Base-by-base conservation (phyloP, 2,888 invertebrate genomes). In the Ophion slaviceki region DNA sequence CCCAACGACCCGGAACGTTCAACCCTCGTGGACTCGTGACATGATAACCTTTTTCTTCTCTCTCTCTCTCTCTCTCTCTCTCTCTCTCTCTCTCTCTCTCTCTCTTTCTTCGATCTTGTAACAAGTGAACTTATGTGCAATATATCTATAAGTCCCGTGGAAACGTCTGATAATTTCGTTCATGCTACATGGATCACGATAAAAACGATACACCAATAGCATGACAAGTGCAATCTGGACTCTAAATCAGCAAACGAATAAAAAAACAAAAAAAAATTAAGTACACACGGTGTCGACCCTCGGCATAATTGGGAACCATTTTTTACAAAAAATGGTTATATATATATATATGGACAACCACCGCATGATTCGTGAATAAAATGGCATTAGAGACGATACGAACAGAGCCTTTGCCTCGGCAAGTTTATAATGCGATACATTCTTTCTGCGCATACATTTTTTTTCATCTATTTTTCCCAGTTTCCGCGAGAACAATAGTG, bases 1-100 rank as follows among this genome's bases (percentile, higher is more conserved):
- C 86, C 88, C 91, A 88, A 82, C 90, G 92, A 92, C 90, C 92
- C 92, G 89, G 87, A 87, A 88, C 89, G 90, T 87, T 80, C 70
- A 61, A 84, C 84, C 83, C 82, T 82, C 32, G 66, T 79, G 82
- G 82, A 80, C 80, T 76, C 84, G 80, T 79, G 85, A 85, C 79
- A 76, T 76, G 85, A 85, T 85, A 85, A 85, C 84, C 84, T 85
- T 85, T 84, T 64, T 78, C 70, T 28, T 76, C 40, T 72, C 20
- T 61, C 40, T 36, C 72, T 71, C n/a, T 61, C n/a, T 40, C 53
- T 36, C 20, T 36, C 72, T 71, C n/a, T 61, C 45, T 40, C 53
- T 82, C 61, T 36, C 74, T 36, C 59, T 61, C 57, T 36, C 17
- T 76, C 53, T 72, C 40, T 61, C 40, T 36, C 72, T 71, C 14